Conservation (phyloP, 2,888 invertebrate species). For the Phyllotreta cruciferae region DNA sequence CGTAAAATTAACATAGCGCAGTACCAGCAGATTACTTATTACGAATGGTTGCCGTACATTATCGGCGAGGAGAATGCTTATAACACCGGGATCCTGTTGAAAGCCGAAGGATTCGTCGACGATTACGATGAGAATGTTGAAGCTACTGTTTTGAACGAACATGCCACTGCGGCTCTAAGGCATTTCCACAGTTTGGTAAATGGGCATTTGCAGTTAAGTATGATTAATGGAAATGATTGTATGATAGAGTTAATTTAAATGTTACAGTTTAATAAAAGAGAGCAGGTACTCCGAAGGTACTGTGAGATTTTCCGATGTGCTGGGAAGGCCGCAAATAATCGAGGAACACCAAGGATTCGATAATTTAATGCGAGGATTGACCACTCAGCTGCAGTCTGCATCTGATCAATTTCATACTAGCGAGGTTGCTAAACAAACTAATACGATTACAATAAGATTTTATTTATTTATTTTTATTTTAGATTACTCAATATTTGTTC, state of each 20-base stretch:
- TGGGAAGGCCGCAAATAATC: slow-evolving; percentile 70
- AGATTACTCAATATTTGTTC: slow-evolving; percentile 73
- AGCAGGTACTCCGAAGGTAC: slow-evolving; percentile 62
- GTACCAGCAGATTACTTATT: slow-evolving; percentile 76
- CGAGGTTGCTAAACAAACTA: slow-evolving; percentile 64
- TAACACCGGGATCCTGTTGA: slow-evolving; percentile 68
- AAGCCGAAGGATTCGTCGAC: slow-evolving; percentile 66
- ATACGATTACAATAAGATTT: background rate
- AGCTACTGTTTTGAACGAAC: slow-evolving; percentile 71
- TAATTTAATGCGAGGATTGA: slow-evolving; percentile 75
- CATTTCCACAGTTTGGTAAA: slow-evolving; percentile 75
- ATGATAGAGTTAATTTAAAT: slow-evolving; percentile 10
- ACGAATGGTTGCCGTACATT: slow-evolving; percentile 78
- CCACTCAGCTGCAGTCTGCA: slow-evolving; percentile 76
- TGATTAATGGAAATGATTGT: background rate
- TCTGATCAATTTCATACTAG: slow-evolving; percentile 80
- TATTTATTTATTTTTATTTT: slow-evolving; percentile 37
- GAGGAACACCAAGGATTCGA: slow-evolving; percentile 72
- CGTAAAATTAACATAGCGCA: slow-evolving; percentile 72
- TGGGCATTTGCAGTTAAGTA: slow-evolving; percentile 71
- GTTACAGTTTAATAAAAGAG: slow-evolving; percentile 66
- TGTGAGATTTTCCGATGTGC: slow-evolving; percentile 73
- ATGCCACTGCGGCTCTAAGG: slow-evolving; percentile 75
- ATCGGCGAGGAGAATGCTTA: slow-evolving; percentile 69
- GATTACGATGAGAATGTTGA: slow-evolving; percentile 72